Evolutionary conservation across 1,140 invertebrate genomes (phyloP), one percentile per base, ranked within the genome.

Genomic region (Lethrus apterus): DNA sequence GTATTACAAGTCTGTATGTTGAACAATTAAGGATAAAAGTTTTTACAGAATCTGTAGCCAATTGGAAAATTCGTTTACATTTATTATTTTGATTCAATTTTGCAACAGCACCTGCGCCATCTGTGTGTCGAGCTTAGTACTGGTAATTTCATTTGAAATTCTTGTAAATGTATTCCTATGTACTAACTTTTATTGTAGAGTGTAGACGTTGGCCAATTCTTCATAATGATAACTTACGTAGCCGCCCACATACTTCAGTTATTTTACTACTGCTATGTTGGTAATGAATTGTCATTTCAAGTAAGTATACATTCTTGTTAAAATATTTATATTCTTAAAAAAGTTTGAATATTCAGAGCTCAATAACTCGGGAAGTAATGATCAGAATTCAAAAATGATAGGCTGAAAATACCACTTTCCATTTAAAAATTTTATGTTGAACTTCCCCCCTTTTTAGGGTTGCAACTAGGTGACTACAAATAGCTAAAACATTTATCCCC

Each of bases 231-330:
- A 5, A 42, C 23, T 21, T 42, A 42, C 17, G 21, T 24, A 2
- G 40, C 24, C 2, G 40, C 40, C 29, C 40, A 42, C 4, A n/a
- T 42, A 11, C 14, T 24, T 1, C 40, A 42, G 17, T 29, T 26
- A 29, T 42, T 42, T n/a, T 42, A 29, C 29, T 42, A 42, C 18
- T 42, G 40, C 24, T 42, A 26, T 15, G 40, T 21, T 29, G 40
- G 40, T 3, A 11, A 42, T 4, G 4, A 15, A 10, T 17, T 42
- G 29, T 15, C 40, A 2, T 29, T 14, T 15, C 21, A 42, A 15
- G 40, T 42, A 30, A 29, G n/a, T 30, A 1, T 21, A n/a, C n/a
- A n/a, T n/a, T n/a, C n/a, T n/a, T n/a, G n/a, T n/a, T n/a, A n/a
- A n/a, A n/a, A n/a, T n/a, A n/a, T n/a, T n/a, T n/a, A n/a, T n/a